Conservation (phyloP, 2,888 invertebrate species). For the Falcaria lacertinaria region DNA sequence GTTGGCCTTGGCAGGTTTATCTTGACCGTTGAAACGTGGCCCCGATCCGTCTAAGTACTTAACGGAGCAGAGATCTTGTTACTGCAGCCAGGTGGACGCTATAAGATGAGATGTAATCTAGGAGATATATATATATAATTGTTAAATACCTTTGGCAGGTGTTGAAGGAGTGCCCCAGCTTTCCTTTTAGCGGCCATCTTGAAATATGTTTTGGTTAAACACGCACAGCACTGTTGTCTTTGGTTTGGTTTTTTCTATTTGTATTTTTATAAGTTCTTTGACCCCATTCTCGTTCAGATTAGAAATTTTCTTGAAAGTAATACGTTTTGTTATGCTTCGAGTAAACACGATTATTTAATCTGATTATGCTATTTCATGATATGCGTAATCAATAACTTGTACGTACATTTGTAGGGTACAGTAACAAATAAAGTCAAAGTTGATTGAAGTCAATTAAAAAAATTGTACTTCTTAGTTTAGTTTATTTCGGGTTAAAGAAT, state of each 20-base stretch:
- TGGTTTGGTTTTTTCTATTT: slow-evolving; percentile 43
- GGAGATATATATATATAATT: slow-evolving; percentile 37
- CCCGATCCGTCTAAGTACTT: slow-evolving; percentile 8
- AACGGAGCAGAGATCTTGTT: slow-evolving; percentile 7
- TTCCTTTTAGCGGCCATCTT: slow-evolving; percentile 87
- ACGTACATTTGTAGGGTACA: no score
- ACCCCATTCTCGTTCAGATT: slow-evolving; percentile 48
- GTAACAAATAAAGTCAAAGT: no score
- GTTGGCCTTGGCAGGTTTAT: slow-evolving; percentile 45
- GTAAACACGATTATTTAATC: neutral
- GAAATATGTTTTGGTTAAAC: slow-evolving; percentile 44
- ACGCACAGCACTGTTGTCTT: slow-evolving; percentile 65
- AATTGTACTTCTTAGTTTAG: no score
- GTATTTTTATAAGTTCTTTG: slow-evolving; percentile 43
- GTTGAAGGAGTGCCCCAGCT: slow-evolving; percentile 86
- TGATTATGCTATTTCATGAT: no score
- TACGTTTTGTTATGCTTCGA: slow-evolving; percentile 16
- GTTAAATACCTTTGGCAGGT: slow-evolving; percentile 74
- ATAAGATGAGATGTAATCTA: slow-evolving; percentile 35
- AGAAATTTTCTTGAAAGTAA: slow-evolving; percentile 12
- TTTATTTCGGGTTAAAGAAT: no score
- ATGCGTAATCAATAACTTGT: no score
- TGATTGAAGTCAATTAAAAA: no score
- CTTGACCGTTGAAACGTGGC: slow-evolving; percentile 24
- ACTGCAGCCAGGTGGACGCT: slow-evolving; percentile 11